Evolutionary conservation across 1,140 invertebrate species (phyloP).

Genomic region (Orius laevigatus): DNA sequence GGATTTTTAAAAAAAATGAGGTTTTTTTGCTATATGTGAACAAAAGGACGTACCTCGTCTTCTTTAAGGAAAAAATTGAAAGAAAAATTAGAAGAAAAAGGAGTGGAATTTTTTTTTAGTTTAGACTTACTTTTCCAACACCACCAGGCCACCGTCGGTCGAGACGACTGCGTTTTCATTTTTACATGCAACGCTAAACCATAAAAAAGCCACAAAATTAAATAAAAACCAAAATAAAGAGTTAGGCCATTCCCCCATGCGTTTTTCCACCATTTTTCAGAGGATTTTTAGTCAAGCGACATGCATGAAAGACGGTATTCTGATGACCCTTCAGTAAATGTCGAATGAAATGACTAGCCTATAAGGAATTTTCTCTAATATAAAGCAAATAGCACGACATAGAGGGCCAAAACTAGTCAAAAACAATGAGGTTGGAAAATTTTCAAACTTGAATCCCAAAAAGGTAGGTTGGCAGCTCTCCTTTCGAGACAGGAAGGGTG

Average conservation of each 20-base stretch:
- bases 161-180: constrained; percentile 13
- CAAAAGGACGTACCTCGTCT: neutral
- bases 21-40: neutral
- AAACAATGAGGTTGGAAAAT: too few relatives aligned
- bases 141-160: constrained; percentile 12
- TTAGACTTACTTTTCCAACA: constrained; percentile 14
- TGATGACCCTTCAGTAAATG: neutral
- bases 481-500: too few relatives aligned
- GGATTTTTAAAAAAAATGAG: neutral
- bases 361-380: too few relatives aligned
- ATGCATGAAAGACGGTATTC: too few relatives aligned
- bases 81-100: constrained; percentile 3
- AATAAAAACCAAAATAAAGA: constrained; percentile 5
- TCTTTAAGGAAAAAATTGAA: neutral
- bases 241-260: constrained; percentile 6
- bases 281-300: neutral
- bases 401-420: too few relatives aligned
- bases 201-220: constrained; percentile 9
- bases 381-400: too few relatives aligned
- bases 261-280: neutral
- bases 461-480: too few relatives aligned
- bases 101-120: neutral
- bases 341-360: neutral
- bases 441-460: too few relatives aligned
- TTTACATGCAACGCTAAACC: constrained; percentile 15